Percentiles rank a stretch among this genome's conserved stretches.
Evolutionary conservation across 2,888 invertebrate genomes (phyloP).

Genomic region (Cartodere bifasciata): DNA sequence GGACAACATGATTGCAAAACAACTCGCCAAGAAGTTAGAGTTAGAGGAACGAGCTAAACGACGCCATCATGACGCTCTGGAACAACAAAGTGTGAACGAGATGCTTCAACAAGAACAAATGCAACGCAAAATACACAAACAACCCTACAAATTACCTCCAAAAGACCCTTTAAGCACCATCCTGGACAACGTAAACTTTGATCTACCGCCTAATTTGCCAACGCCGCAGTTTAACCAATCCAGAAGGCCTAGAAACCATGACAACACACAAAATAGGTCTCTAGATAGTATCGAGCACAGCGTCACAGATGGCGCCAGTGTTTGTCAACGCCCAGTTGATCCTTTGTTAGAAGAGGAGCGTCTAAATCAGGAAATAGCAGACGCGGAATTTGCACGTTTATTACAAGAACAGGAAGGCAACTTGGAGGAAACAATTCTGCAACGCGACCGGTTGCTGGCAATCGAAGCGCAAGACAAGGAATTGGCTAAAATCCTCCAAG

Average conservation of each 20-base stretch:
- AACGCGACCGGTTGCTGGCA: constrained; percentile 45
- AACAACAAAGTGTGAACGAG: constrained; percentile 40
- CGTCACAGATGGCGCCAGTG: too few species aligned
- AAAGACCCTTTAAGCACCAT: too few species aligned
- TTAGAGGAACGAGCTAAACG: constrained; percentile 41
- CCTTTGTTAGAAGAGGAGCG: too few species aligned
- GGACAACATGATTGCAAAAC: constrained; percentile 52
- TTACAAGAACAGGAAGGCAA: constrained; percentile 65
- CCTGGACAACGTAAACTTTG: too few species aligned
- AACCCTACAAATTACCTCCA: too few species aligned
- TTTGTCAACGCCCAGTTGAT: too few species aligned
- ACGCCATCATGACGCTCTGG: constrained; percentile 40
- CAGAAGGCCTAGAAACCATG: too few species aligned
- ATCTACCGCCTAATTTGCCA: too few species aligned
- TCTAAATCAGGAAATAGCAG: constrained; percentile 59
- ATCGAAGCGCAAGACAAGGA: constrained; percentile 73
- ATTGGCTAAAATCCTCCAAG: constrained; percentile 62
- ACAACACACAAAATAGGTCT: too few species aligned
- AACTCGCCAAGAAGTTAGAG: constrained; percentile 53
- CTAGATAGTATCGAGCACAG: too few species aligned
- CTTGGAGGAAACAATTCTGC: constrained; percentile 40
- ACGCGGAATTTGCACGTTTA: constrained; percentile 62
- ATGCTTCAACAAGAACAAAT: constrained; percentile 36
- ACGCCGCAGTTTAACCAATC: too few species aligned
- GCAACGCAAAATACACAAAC: too few species aligned